Evolutionary conservation across 2,888 invertebrate genomes (phyloP).

Genomic region (Gandaritis pyraliata): DNA sequence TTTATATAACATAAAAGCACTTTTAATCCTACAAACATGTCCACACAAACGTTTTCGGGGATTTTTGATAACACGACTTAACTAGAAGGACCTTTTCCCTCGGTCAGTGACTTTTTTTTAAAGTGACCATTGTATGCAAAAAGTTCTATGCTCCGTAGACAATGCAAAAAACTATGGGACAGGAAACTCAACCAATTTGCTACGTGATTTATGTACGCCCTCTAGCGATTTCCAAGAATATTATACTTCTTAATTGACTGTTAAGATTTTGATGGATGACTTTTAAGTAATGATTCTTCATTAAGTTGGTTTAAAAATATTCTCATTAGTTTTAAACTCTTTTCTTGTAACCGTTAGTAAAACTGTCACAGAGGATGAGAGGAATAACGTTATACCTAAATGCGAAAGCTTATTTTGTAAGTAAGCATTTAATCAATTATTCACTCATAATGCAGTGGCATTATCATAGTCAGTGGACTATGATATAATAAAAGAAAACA

Average conservation of each 20-base stretch:
- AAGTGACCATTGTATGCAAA: slow-evolving; percentile 20
- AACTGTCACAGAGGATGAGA: neutral
- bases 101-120: slow-evolving; percentile 22
- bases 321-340: slow-evolving; percentile 1
- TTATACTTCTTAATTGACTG: slow-evolving; percentile 51
- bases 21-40: neutral
- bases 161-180: slow-evolving; percentile 45
- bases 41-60: neutral
- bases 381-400: neutral
- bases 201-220: slow-evolving; percentile 45
- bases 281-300: slow-evolving; percentile 32
- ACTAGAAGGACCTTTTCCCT: neutral
- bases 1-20: neutral
- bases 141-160: slow-evolving; percentile 28
- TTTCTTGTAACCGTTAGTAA: neutral
- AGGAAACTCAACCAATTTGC: slow-evolving; percentile 48
- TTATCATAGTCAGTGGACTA: no score
- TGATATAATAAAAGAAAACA: no score
- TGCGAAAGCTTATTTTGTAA: no score
- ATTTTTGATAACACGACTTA: neutral
- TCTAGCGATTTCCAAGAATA: slow-evolving; percentile 48
- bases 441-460: no score
- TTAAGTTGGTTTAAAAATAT: slow-evolving; percentile 12
- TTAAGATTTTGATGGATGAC: slow-evolving; percentile 45
- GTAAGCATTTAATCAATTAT: no score